These are phyloP conservation scores for Passer domesticus DNA, from an alignment of 2,113 vertebrate species.

Conservation along the genomic window DNA sequence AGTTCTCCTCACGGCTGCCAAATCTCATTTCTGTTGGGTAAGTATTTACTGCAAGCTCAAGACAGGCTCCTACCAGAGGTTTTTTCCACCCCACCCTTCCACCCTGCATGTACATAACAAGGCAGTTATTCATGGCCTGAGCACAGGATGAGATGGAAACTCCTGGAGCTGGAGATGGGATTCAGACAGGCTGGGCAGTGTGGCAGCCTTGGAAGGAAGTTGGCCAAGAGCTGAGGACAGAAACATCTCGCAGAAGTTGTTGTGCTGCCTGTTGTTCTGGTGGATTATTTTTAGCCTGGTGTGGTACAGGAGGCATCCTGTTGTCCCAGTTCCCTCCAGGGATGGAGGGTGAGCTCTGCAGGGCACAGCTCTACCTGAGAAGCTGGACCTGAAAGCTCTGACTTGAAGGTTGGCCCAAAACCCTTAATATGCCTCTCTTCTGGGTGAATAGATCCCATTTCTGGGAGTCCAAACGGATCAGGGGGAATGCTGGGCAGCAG, in stretches of 20 bases:
- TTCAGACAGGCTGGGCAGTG: conserved; percentile 31
- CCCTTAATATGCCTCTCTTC: background rate
- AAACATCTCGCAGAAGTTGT: conserved; percentile 2
- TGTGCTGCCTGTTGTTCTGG: conserved; percentile 35
- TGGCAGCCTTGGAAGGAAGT: background rate
- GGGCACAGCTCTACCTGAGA: background rate
- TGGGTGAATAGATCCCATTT: background rate
- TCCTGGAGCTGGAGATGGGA: conserved; percentile 39
- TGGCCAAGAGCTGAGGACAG: conserved; percentile 7
- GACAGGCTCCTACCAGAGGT: conserved; percentile 57
- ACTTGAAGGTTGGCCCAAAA: background rate
- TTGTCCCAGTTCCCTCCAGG: background rate
- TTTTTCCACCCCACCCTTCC: conserved; percentile 64
- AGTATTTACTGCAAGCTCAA: conserved; percentile 58
- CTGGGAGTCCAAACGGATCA: background rate
- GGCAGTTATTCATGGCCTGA: conserved; percentile 51
- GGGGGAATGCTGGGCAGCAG: background rate
- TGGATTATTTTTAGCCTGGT: conserved; percentile 29
- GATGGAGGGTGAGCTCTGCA: background rate
- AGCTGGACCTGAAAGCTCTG: background rate
- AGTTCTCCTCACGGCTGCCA: conserved; percentile 38
- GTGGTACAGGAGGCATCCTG: background rate
- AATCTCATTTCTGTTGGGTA: conserved; percentile 55
- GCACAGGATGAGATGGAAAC: conserved; percentile 41
- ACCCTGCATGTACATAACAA: conserved; percentile 35